A percentile compares a stretch with the other conserved stretches of the same genome.
phyloP scores from a whole-genome alignment of 2,113 vertebrate genomes.

The Sceloporus tristichus region DNA sequence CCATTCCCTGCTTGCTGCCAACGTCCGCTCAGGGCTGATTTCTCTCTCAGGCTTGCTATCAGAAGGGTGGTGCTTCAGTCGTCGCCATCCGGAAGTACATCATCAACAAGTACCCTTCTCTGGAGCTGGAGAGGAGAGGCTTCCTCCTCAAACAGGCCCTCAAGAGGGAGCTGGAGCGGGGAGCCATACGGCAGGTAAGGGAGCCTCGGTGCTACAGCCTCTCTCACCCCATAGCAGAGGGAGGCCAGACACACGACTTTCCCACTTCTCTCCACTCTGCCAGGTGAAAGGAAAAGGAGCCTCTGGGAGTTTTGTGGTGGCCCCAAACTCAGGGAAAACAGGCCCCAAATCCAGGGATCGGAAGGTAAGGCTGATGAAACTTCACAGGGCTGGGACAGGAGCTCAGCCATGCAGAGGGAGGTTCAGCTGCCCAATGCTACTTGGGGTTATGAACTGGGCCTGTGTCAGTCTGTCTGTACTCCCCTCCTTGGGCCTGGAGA shows the following conservation, averaged over 20 bases:
- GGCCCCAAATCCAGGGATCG: slow-evolving; percentile 80
- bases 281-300: slow-evolving; percentile 96
- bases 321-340: slow-evolving; percentile 85
- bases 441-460: too few species aligned
- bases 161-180: slow-evolving; percentile 93
- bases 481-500: too few species aligned
- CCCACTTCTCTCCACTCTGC: neutral
- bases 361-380: slow-evolving; percentile 80
- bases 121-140: slow-evolving; percentile 93
- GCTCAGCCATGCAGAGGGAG: neutral
- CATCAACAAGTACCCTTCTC: slow-evolving; percentile 90
- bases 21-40: neutral
- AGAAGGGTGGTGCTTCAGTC: slow-evolving; percentile 88
- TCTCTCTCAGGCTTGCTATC: slow-evolving; percentile 86
- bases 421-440: neutral
- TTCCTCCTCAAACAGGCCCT: slow-evolving; percentile 94
- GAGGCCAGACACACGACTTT: too few species aligned
- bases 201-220: accelerated
- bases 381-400: neutral
- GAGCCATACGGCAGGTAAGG: slow-evolving; percentile 91
- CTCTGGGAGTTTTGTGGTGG: slow-evolving; percentile 93
- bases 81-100: slow-evolving; percentile 94
- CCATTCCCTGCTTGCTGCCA: neutral
- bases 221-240: neutral
- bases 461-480: too few species aligned